Evolutionary conservation across 37 sponge, comb jelly and placozoan species (phyloP).

Genomic region (Axinella damicornis): DNA sequence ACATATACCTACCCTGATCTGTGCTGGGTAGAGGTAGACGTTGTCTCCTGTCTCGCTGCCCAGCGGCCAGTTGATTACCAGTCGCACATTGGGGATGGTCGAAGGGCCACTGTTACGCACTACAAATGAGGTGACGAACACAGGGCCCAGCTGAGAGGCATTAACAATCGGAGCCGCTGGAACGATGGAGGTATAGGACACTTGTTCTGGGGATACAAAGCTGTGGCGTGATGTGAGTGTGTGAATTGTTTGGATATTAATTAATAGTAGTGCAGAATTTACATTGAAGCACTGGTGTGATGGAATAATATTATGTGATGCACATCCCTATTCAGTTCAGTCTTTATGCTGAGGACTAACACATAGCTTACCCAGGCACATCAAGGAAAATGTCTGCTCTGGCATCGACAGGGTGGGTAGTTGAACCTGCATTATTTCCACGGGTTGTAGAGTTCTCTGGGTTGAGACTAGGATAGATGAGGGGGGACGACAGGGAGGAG

Average conservation of each 20-base stretch:
- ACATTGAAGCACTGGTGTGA: too few relatives aligned
- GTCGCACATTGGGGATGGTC: slow-evolving; percentile 7
- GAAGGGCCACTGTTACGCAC: slow-evolving; percentile 51
- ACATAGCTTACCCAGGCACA: too few relatives aligned
- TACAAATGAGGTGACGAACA: slow-evolving; percentile 4
- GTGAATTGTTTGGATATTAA: not conserved
- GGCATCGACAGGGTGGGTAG: too few relatives aligned
- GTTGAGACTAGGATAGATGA: not conserved
- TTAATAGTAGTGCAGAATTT: not conserved
- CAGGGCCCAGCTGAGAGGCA: slow-evolving; percentile 37
- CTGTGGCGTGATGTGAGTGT: not conserved
- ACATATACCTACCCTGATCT: slow-evolving; percentile 17
- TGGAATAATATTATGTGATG: too few relatives aligned
- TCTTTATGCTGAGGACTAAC: too few relatives aligned
- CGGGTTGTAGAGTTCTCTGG: not conserved
- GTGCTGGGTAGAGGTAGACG: slow-evolving; percentile 38
- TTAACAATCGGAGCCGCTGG: not conserved
- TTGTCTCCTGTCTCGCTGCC: not conserved
- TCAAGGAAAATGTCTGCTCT: too few relatives aligned
- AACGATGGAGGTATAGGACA: slow-evolving; percentile 7
- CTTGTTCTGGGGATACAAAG: slow-evolving; percentile 11
- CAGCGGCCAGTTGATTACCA: slow-evolving; percentile 61
- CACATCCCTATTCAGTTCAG: too few relatives aligned
- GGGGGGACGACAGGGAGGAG: too few relatives aligned
- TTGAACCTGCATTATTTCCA: too few relatives aligned